These are phyloP conservation scores for Acanthurus leucopareius DNA, from an alignment of 2,797 vertebrate genomes.

Conservation along the genomic window DNA sequence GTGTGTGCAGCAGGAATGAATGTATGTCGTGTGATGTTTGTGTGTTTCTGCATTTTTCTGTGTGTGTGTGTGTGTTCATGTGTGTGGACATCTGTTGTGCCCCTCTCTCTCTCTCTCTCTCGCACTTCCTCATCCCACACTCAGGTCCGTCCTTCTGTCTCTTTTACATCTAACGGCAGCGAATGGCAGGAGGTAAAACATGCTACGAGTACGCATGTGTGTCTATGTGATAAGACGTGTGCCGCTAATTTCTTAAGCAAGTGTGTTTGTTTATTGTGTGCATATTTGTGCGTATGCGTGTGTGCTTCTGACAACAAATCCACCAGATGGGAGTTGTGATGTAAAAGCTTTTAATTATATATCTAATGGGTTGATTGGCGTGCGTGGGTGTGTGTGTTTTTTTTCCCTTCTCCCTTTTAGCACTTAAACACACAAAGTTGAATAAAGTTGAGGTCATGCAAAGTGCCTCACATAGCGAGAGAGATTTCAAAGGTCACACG, in stretches of 20 bases:
- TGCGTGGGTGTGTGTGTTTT: slow-evolving; percentile 45
- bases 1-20: slow-evolving; percentile 28
- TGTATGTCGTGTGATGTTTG: slow-evolving; percentile 16
- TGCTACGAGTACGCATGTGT: slow-evolving; percentile 10
- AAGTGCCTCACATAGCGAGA: not conserved
- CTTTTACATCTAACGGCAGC: slow-evolving; percentile 44
- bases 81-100: slow-evolving; percentile 67
- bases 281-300: slow-evolving; percentile 5
- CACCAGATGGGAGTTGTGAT: slow-evolving; percentile 75
- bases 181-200: slow-evolving; percentile 51
- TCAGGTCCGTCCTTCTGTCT: slow-evolving; percentile 61
- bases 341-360: slow-evolving; percentile 72
- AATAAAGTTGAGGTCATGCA: slow-evolving; percentile 25
- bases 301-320: slow-evolving; percentile 50
- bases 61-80: slow-evolving; percentile 22
- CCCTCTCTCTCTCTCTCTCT: slow-evolving; percentile 27
- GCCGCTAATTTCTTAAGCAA: slow-evolving; percentile 41
- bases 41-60: slow-evolving; percentile 36
- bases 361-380: slow-evolving; percentile 62
- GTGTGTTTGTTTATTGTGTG: slow-evolving; percentile 2
- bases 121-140: slow-evolving; percentile 51
- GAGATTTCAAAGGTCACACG: not conserved
- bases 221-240: slow-evolving; percentile 32
- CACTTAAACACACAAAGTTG: slow-evolving; percentile 34
- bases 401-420: not conserved